phyloP scores from a whole-genome alignment of 2,888 invertebrate genomes.

The Lagria hirta region DNA sequence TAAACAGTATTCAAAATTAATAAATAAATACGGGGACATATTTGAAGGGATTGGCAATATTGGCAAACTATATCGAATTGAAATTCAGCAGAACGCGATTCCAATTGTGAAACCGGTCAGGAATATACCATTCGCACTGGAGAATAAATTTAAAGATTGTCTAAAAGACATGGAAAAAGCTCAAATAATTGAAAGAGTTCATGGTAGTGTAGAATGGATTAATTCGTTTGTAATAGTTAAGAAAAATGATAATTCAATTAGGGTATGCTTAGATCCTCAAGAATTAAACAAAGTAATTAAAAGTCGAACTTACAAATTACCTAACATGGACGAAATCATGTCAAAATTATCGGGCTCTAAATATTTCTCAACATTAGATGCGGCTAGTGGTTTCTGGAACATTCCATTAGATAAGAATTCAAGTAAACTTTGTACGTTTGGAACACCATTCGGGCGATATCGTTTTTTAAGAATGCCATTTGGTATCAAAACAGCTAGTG shows the following conservation, averaged over 20 bases:
- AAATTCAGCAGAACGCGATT: conserved; percentile 21
- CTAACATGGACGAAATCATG: conserved; percentile 25
- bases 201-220: no score
- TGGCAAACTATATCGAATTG: conserved; percentile 23
- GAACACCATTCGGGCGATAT: conserved; percentile 27
- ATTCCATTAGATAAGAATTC: conserved; percentile 26
- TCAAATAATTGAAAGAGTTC: conserved; percentile 26
- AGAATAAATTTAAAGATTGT: conserved; percentile 21
- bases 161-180: conserved; percentile 6
- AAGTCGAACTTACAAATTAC: conserved; percentile 19
- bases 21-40: conserved; percentile 8
- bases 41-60: conserved; percentile 25
- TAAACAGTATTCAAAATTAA: not conserved
- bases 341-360: conserved; percentile 25
- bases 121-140: conserved; percentile 28
- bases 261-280: conserved; percentile 31
- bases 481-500: conserved; percentile 16
- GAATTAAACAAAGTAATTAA: conserved; percentile 30
- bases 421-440: conserved; percentile 27
- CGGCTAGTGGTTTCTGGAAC: conserved; percentile 26
- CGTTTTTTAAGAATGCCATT: conserved; percentile 22
- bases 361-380: conserved; percentile 26
- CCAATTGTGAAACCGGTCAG: conserved; percentile 25
- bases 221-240: conserved; percentile 30
- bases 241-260: conserved; percentile 27